Evolutionary conservation across 2,113 vertebrate genomes (phyloP), one percentile per base, ranked within the genome.

Genomic region (Amazona vittata): DNA sequence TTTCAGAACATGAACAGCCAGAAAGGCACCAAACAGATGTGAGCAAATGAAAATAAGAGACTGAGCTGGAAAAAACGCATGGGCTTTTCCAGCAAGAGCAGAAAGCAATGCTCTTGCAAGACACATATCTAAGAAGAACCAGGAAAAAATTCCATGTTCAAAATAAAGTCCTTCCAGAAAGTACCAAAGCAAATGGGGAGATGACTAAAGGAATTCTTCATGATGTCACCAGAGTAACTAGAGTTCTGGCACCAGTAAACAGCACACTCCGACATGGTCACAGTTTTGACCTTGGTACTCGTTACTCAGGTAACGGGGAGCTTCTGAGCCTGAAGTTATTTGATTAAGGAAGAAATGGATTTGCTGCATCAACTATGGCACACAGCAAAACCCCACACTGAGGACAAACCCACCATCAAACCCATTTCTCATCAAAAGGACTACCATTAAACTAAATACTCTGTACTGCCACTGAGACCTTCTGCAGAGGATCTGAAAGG

Each of bases 231-330:
- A 50, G 20, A 37, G 69, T 8, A 60, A 70, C 50, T 59, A 35
- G 49, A 47, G 31, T 26, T 65, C 53, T 35, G 76, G 41, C 62
- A 86, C 19, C 75, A 69, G 43, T 22, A 39, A 47, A 37, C 37
- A 64, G 3, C 24, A 37, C 20, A 8, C 60, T 33, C 33, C 53
- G 55, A 41, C 31, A 6, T 4, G 59, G 47, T 44, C 43, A 18
- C 7, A 28, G 2, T 28, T 77, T 15, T 47, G 31, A 67, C 35
- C 50, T 63, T 0, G 0, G 28, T 41, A 29, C 2, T 70, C 4
- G 4, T 59, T 59, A 35, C 60, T 15, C 11, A 1, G 64, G 37
- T 16, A 78, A 57, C 6, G n/a, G 55, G 41, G 20, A 63, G 57
- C 43, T 74, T 44, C 50, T 15, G 60, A 84, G 35, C 52, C 50